These are phyloP conservation scores for Rhogogaster chlorosoma DNA, from an alignment of 2,888 invertebrate species.

Conservation along the genomic window DNA sequence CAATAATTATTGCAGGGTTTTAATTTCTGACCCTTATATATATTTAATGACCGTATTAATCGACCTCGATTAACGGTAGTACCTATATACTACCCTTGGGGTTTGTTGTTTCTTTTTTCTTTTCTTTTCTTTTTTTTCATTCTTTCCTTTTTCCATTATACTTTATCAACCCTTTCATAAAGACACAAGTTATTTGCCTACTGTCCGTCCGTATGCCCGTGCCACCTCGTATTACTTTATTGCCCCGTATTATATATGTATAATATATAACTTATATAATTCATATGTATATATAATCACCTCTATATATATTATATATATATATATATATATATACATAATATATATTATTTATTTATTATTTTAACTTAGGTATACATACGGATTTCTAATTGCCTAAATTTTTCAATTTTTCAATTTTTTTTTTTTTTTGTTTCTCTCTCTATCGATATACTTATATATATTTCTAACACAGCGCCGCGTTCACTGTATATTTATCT, in stretches of 20 bases:
- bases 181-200: neutral
- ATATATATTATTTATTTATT: neutral
- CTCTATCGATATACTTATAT: neutral
- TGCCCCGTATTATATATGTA: conserved; percentile 14
- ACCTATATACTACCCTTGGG: neutral
- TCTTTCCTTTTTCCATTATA: neutral
- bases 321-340: neutral
- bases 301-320: neutral
- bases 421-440: too few relatives aligned
- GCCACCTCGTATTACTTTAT: conserved; percentile 34
- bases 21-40: neutral
- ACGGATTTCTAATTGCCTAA: conserved; percentile 21
- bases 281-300: neutral
- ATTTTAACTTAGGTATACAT: conserved; percentile 16
- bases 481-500: neutral
- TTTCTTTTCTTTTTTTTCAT: neutral
- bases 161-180: neutral
- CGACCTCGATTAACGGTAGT: neutral
- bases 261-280: conserved; percentile 3
- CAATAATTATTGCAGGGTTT: conserved; percentile 16
- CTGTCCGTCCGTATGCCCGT: conserved; percentile 9
- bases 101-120: neutral
- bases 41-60: neutral
- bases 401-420: too few relatives aligned
- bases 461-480: conserved; percentile 15